These are phyloP conservation scores for crab-eating macaque (Macaca fascicularis) DNA, from an alignment of 2,113 vertebrate species.

Conservation along the genomic window T2T-MFA8v1.1 NC_088377.1:128097001-128097500, in stretches of 20 bases:
- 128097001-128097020: neutral
- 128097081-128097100: neutral
- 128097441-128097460: neutral
- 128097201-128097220: neutral
- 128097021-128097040: neutral
- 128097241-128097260: slow-evolving; percentile 9
- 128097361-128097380: neutral
- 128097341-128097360: slow-evolving; percentile 13
- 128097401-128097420: neutral
- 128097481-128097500: slow-evolving; percentile 22
- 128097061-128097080: neutral
- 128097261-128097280: neutral
- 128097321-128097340: neutral
- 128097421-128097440: neutral
- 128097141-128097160: neutral
- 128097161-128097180: neutral
- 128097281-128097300: neutral
- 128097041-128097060: neutral
- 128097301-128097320: neutral
- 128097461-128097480: neutral
- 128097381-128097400: neutral
- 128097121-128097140: slow-evolving; percentile 19
- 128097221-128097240: neutral
- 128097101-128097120: neutral
- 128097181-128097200: neutral